Evolutionary conservation across 2,888 invertebrate genomes (phyloP).

Genomic region (Tridacna crocea): DNA sequence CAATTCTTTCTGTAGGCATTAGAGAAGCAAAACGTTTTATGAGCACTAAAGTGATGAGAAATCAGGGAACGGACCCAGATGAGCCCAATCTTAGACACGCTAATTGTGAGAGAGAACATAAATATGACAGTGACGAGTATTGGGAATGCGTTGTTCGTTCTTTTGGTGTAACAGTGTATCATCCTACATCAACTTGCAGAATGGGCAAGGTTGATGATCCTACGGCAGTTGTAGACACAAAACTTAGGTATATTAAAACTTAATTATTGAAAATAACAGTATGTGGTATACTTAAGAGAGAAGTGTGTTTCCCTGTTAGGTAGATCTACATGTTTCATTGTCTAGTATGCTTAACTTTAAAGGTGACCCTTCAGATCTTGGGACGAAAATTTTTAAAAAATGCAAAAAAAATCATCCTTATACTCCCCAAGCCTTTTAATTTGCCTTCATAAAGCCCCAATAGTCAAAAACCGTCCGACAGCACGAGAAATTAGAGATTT

Average conservation of each 20-base stretch:
- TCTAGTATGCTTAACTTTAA: too few species aligned
- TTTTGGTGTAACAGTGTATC: background rate
- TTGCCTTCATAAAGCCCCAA: too few species aligned
- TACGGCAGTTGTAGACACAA: background rate
- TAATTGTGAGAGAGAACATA: conserved; percentile 1
- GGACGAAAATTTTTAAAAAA: too few species aligned
- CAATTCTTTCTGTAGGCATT: background rate
- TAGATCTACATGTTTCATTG: too few species aligned
- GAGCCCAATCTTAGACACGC: background rate
- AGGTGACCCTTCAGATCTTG: too few species aligned
- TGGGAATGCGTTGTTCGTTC: conserved; percentile 8
- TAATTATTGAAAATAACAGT: background rate
- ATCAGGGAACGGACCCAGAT: background rate
- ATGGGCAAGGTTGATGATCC: background rate
- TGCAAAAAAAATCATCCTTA: too few species aligned
- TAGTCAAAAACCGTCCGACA: too few species aligned
- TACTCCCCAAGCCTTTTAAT: too few species aligned
- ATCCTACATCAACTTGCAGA: conserved; percentile 1
- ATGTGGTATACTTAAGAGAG: too few species aligned
- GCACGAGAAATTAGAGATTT: too few species aligned
- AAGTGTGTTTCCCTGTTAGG: too few species aligned
- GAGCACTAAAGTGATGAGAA: background rate
- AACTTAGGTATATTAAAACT: conserved; percentile 2
- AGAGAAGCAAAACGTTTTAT: conserved; percentile 8
- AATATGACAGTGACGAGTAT: conserved; percentile 1